Evolutionary conservation across 2,797 vertebrate genomes (phyloP).

Genomic region (Pygocentrus nattereri): DNA sequence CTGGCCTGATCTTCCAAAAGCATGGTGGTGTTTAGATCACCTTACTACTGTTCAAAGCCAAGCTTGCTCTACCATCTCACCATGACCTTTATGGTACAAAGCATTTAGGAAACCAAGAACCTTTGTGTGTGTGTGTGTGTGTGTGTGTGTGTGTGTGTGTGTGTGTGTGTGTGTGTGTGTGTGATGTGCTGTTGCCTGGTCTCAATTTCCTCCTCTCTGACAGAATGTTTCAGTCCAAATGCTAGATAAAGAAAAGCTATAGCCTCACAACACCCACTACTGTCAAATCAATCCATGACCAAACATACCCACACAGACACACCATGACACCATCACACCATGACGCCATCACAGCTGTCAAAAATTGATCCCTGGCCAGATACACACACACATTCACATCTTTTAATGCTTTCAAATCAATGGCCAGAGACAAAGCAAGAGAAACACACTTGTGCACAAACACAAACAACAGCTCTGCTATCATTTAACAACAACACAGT

Average conservation of each 20-base stretch:
- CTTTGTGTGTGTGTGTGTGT: not conserved
- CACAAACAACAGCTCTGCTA: not conserved
- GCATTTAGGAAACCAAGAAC: not conserved
- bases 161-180: not conserved
- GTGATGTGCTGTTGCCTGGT: not conserved
- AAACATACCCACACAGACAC: not conserved
- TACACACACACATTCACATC: not conserved
- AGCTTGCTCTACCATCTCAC: not conserved
- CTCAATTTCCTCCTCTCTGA: slow-evolving; percentile 7
- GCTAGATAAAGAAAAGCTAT: slow-evolving; percentile 1
- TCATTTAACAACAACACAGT: too few species aligned
- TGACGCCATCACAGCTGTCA: slow-evolving; percentile 10
- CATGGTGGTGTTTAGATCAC: slow-evolving; percentile 21
- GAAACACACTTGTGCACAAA: not conserved
- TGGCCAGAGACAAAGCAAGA: not conserved
- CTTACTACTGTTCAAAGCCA: slow-evolving; percentile 8
- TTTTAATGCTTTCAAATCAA: too few species aligned
- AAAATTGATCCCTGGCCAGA: not conserved
- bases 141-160: slow-evolving; percentile 9
- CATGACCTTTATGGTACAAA: slow-evolving; percentile 28
- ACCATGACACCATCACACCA: not conserved
- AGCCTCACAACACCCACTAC: slow-evolving; percentile 2
- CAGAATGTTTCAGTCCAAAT: not conserved
- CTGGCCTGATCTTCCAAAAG: not conserved
- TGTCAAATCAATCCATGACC: slow-evolving; percentile 5